phyloP scores from a whole-genome alignment of 2,797 vertebrate species.

The Notolabrus celidotus region DNA sequence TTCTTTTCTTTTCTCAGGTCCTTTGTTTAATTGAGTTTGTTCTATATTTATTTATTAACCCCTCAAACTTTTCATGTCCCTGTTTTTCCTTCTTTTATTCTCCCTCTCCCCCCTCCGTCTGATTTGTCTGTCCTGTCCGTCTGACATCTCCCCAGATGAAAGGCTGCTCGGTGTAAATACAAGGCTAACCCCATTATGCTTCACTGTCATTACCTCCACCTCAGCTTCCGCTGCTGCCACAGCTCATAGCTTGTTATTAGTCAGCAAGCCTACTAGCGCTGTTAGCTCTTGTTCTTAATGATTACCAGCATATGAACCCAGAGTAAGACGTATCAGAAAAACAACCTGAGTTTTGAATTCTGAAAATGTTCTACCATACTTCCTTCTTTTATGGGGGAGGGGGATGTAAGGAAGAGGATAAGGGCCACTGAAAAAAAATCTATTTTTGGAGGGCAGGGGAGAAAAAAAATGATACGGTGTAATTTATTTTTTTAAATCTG shows the following conservation, averaged over 20 bases:
- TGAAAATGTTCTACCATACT: too few species aligned
- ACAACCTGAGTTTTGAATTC: background rate
- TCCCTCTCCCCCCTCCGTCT: constrained; percentile 21
- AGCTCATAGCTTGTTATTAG: constrained; percentile 74
- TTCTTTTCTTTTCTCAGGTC: background rate
- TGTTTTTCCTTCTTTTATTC: constrained; percentile 6
- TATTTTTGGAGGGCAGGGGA: too few species aligned
- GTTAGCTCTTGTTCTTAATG: constrained; percentile 66
- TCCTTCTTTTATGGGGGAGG: too few species aligned
- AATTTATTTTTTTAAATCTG: too few species aligned
- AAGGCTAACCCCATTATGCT: constrained; percentile 77
- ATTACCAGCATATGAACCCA: constrained; percentile 42
- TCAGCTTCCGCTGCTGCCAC: constrained; percentile 76
- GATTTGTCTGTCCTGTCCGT: constrained; percentile 62
- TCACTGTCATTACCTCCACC: constrained; percentile 81
- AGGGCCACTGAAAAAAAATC: too few species aligned
- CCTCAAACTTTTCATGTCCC: constrained; percentile 4
- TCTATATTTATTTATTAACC: constrained; percentile 1
- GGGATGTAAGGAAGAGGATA: too few species aligned
- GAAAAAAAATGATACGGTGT: too few species aligned
- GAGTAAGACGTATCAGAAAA: constrained; percentile 10
- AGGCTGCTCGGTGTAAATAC: constrained; percentile 79
- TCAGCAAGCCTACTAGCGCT: constrained; percentile 58
- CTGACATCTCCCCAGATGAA: constrained; percentile 72
- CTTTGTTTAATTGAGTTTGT: background rate